Base-by-base conservation (phyloP, 1,140 invertebrate species). In the Papilio machaon region DNA sequence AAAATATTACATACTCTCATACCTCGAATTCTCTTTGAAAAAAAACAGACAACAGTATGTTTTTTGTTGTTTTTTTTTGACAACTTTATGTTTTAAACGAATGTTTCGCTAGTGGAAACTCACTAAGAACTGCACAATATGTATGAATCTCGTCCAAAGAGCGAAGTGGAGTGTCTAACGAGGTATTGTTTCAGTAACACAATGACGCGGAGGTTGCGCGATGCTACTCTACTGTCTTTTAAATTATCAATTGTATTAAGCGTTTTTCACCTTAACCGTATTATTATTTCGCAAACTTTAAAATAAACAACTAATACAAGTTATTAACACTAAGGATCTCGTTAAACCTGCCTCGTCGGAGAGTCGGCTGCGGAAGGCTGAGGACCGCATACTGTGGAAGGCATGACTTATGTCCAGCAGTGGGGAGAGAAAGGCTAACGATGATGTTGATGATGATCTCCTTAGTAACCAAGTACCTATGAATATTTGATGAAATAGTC, bases 241-340 rank as follows among this genome's bases (percentile, higher is more conserved):
- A 64, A 30, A 75, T 49, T 75, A 23, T 75, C 73, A 75, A 75
- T 75, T 75, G 43, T 49, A 23, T 64, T 46, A 46, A 46, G n/a
- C 47, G n/a, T 75, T 47, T 74, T 74, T 74, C 73, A 47, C n/a
- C n/a, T 43, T 74, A 47, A 15, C n/a, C 11, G 3, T 46, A 30
- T 52, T 75, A 74, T 74, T 73, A 2, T 13, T 38, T 35, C 10
- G 43, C 17, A 67, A n/a, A 1, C 19, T 52, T 67, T 67, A 13
- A 67, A 67, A 67, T 19, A 60, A 64, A 13, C n/a, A 0, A 67
- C 9, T 30, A 3, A 10, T 19, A 30, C 9, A 67, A 10, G 60
- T 2, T 43, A 43, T 43, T 43, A 2, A 43, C 38, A 43, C 38
- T 43, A 43, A 43, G 7, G 38, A 43, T 43, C 7, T 43, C 38